Evolutionary conservation across 2,113 vertebrate genomes (phyloP).

Genomic region (Cinclus cinclus): DNA sequence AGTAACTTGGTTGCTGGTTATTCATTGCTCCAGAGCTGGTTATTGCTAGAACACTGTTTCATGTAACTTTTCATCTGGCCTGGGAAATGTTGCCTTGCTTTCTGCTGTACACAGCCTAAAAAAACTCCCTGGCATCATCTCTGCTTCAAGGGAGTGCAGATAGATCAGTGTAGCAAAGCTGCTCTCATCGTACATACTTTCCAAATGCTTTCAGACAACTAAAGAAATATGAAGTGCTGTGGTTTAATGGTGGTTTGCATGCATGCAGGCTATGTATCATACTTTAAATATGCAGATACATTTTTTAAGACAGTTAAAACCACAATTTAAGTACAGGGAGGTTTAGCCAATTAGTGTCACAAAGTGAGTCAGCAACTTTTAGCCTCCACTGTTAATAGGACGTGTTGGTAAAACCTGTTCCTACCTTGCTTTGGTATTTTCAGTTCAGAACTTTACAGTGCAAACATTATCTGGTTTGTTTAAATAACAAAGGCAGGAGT

Average conservation of each 20-base stretch:
- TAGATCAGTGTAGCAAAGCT: not conserved
- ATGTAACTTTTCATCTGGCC: slow-evolving; percentile 19
- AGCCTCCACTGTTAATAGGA: not conserved
- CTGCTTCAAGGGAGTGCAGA: not conserved
- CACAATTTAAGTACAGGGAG: not conserved
- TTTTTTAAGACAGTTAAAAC: not conserved
- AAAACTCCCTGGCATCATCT: accelerated
- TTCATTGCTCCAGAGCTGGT: not conserved
- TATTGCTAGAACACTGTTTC: not conserved
- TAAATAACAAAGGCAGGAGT: slow-evolving; percentile 15
- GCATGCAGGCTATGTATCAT: not conserved
- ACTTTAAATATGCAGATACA: not conserved
- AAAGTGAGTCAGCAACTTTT: not conserved
- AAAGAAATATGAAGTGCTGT: not conserved
- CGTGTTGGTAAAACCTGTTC: slow-evolving; percentile 8
- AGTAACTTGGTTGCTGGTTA: not conserved
- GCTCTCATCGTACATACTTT: not conserved
- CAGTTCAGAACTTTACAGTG: slow-evolving; percentile 39
- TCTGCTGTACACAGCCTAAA: not conserved
- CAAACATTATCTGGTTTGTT: slow-evolving; percentile 38
- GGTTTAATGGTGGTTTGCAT: not conserved
- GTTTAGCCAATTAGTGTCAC: not conserved
- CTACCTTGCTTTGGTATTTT: slow-evolving; percentile 3
- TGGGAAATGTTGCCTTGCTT: slow-evolving; percentile 8
- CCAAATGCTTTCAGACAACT: not conserved